Evolutionary conservation across 2,888 invertebrate genomes (phyloP), one percentile per base, ranked within the genome.

Genomic region (Apocheima hispidaria): DNA sequence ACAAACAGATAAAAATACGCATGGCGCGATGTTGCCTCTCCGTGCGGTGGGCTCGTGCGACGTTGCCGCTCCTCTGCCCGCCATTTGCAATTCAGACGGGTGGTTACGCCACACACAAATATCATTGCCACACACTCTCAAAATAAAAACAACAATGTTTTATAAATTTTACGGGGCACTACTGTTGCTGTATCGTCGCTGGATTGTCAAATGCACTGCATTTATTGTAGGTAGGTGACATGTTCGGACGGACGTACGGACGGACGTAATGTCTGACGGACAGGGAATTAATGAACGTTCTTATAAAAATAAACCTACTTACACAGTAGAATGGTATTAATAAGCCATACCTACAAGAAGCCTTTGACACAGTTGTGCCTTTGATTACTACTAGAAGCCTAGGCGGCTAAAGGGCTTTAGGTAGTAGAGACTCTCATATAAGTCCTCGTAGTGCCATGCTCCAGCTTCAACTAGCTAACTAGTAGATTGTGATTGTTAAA

Each of bases 11-110:
- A 86, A 88, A 88, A 88, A 88, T 87, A 89, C 89, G 87, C 83
- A 82, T 75, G 79, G 66, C 58, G 80, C 83, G 79, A 69, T 75
- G 88, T 84, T 88, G 90, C 87, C 88, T 76, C 74, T 76, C 79
- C 69, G 63, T n/a, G 16, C 63, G 52, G 57, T 50, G 65, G 49
- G 66, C 53, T 60, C 63, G 68, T 64, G 85, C 86, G 80, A 74
- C 77, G 89, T 86, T 88, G 88, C 87, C 85, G 77, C 71, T 41
- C 77, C 71, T 76, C 71, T 70, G 70, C 75, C 78, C 78, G 86
- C 87, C 88, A 89, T 90, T 90, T 89, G 88, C 88, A 88, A 87
- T 86, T 87, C 80, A 81, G 80, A 84, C 86, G 83, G 80, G 80
- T 75, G 71, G 77, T 77, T 87, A 85, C 86, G 84, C 82, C 85